A percentile compares a stretch with the other conserved stretches of the same genome.
Conservation (phyloP, 2,797 vertebrate genomes). For the Poeciliopsis infans region DNA sequence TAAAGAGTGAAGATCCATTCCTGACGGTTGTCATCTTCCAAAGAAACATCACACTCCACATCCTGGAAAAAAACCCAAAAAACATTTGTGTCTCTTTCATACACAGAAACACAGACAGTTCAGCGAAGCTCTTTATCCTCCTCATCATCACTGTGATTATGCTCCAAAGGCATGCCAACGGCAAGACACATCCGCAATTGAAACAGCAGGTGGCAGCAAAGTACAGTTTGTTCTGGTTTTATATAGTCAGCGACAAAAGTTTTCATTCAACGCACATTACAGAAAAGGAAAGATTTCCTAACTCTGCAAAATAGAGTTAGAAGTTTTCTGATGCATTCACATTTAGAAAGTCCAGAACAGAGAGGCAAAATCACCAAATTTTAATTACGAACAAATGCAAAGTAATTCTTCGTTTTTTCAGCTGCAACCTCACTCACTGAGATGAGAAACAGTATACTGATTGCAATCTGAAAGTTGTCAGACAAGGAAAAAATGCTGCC, state of each 20-base stretch:
- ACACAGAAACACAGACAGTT: slow-evolving; percentile 1
- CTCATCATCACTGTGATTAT: neutral
- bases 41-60: slow-evolving; percentile 84
- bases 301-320: slow-evolving; percentile 7
- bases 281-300: neutral
- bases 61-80: slow-evolving; percentile 76
- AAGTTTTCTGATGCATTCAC: neutral
- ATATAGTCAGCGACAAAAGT: neutral
- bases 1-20: slow-evolving; percentile 90
- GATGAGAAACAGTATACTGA: neutral
- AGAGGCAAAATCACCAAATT: slow-evolving; percentile 28
- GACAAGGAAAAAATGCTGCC: neutral
- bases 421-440: slow-evolving; percentile 19
- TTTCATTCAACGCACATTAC: neutral
- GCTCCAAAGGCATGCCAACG: neutral
- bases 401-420: slow-evolving; percentile 58
- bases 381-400: slow-evolving; percentile 10
- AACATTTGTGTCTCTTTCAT: neutral
- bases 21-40: slow-evolving; percentile 85
- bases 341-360: neutral
- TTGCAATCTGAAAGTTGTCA: neutral
- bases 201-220: slow-evolving; percentile 54
- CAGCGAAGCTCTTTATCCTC: neutral
- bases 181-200: neutral
- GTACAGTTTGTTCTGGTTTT: neutral